Evolutionary conservation across 2,888 invertebrate genomes (phyloP).

Genomic region (Dermolepida albohirtum): DNA sequence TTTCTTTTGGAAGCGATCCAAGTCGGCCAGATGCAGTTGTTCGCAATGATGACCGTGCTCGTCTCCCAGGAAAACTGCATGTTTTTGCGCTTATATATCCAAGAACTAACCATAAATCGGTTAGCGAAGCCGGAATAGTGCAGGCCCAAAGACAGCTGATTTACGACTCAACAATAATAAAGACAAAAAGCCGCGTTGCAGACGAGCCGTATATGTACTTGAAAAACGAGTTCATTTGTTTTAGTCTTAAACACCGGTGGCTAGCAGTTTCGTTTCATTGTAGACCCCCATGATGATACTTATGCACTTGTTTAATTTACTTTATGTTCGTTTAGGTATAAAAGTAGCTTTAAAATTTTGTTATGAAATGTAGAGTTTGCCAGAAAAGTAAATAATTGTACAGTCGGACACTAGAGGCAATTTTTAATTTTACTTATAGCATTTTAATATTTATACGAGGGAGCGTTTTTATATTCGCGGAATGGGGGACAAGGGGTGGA

Average conservation of each 20-base stretch:
- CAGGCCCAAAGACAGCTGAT: conserved; percentile 11
- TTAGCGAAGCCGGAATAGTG: conserved; percentile 16
- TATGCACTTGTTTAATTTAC: too few relatives aligned
- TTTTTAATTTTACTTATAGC: too few relatives aligned
- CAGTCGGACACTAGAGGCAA: too few relatives aligned
- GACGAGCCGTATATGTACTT: neutral
- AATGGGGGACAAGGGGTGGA: too few relatives aligned
- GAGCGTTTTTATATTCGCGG: too few relatives aligned
- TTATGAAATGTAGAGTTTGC: too few relatives aligned
- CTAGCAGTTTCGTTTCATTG: too few relatives aligned
- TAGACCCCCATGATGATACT: too few relatives aligned
- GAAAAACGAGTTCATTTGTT: neutral
- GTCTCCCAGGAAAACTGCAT: conserved; percentile 2
- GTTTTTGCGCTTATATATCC: neutral
- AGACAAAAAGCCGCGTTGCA: conserved; percentile 12
- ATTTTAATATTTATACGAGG: too few relatives aligned
- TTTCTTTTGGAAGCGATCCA: neutral
- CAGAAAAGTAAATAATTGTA: too few relatives aligned
- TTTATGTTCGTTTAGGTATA: too few relatives aligned
- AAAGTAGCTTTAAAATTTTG: too few relatives aligned
- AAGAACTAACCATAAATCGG: conserved; percentile 17
- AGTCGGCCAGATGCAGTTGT: neutral
- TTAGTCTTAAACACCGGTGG: neutral
- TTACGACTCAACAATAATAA: conserved; percentile 14
- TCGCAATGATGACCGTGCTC: neutral